Evolutionary conservation across 2,888 invertebrate genomes (phyloP), one percentile per base, ranked within the genome.

Genomic region (Boloria euphrosyne): DNA sequence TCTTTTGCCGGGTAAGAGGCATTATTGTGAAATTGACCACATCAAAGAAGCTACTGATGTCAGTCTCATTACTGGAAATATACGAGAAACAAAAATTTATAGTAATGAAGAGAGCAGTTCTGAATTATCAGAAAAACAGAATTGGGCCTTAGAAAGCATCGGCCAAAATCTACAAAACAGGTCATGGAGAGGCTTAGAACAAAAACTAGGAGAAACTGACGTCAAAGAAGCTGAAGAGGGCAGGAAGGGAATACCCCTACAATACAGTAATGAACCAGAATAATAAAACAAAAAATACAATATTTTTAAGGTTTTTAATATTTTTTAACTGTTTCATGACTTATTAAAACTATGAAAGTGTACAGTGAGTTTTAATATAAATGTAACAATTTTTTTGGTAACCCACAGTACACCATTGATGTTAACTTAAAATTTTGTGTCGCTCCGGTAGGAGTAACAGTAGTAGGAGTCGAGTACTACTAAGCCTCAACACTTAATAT

Each of bases 171-270:
- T 97, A 18, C 87, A 93, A 51, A 90, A 93, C 6, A 92, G 97
- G 76, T 94, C 95, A 3, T 98, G 98, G 98, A 94, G 94, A 79
- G 98, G 98, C 0, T 89, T 98, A 62, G 96, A 98, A 77, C 97
- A 96, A 76, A 94, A 95, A 70, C 84, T 97, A 50, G 97, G 97
- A 0, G 93, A 95, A 79, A 95, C 94, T 1, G 94, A 95, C 60
- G 95, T 96, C 0, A 93, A 94, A 67, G 84, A 93, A 67, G 94
- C 96, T 6, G 93, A 94, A 72, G 93, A 95, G 75, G 98, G 98
- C 0, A 93, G 95, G 14, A 93, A 89, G 74, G 98, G 98, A 0
- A 95, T 97, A 77, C 96, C 98, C 0, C 91, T 93, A 67, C 93
- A 93, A 68, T 96, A 96, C 80, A 88, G 88, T 66, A 94, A 94